phyloP scores from a whole-genome alignment of 2,797 vertebrate genomes.

The Glyptemys insculpta region DNA sequence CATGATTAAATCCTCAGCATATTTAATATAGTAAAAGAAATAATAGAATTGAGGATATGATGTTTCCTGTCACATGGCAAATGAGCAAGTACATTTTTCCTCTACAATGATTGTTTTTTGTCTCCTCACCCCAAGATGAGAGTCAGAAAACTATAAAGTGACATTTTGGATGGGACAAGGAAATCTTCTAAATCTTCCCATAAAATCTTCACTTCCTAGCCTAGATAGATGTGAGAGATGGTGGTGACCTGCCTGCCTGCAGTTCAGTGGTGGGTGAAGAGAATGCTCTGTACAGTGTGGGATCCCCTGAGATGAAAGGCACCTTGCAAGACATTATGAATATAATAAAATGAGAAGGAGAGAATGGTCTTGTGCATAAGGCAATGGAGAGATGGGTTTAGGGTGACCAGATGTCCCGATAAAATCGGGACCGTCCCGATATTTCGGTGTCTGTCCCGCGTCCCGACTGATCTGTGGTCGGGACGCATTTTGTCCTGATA shows the following conservation, averaged over 20 bases:
- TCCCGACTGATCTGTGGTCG: no score
- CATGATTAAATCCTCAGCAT: conserved; percentile 69
- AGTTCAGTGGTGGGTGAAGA: background rate
- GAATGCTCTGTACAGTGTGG: background rate
- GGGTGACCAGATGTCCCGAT: no score
- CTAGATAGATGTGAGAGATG: background rate
- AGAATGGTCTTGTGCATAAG: background rate
- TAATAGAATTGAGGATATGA: conserved; percentile 43
- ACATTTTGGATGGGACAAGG: background rate
- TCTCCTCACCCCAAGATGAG: conserved; percentile 33
- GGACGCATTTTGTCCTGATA: no score
- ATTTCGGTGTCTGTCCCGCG: no score
- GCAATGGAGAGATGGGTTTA: background rate
- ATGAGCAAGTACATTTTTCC: background rate
- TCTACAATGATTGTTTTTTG: background rate
- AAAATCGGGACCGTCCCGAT: no score
- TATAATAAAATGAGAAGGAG: background rate
- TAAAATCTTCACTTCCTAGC: background rate
- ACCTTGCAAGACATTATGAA: background rate
- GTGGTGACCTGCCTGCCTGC: background rate
- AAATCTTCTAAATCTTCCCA: background rate
- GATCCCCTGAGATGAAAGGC: background rate
- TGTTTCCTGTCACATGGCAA: conserved; percentile 36
- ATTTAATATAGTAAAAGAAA: conserved; percentile 72
- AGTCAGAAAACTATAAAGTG: background rate